phyloP scores from a whole-genome alignment of 2,888 invertebrate genomes.

The Dolomedes plantarius region DNA sequence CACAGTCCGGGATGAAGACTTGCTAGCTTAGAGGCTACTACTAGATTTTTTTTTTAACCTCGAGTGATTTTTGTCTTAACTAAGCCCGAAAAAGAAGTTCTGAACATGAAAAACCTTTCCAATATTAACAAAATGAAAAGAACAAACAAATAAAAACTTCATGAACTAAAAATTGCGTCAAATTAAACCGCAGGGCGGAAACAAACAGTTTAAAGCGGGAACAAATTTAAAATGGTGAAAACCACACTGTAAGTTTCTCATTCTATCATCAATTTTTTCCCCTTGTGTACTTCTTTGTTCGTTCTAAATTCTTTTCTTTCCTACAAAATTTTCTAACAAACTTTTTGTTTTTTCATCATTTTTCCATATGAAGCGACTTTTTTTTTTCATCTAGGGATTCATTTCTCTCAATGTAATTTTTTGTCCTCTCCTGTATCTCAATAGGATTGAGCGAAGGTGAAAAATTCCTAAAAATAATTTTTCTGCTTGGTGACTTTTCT shows the following conservation, averaged over 20 bases:
- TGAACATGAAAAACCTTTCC: background rate
- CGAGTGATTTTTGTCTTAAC: no score
- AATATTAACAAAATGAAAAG: background rate
- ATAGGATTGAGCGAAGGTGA: background rate
- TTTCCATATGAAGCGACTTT: background rate
- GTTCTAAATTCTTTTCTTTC: conserved; percentile 2
- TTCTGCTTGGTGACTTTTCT: conserved; percentile 3
- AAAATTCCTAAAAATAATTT: background rate
- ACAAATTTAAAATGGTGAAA: background rate
- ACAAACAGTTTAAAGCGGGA: background rate
- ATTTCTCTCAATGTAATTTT: conserved; percentile 4
- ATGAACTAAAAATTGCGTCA: background rate
- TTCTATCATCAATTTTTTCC: conserved; percentile 5
- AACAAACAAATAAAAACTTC: background rate
- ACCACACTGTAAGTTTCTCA: background rate
- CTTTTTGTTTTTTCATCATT: background rate
- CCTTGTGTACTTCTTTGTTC: background rate
- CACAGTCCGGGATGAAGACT: no score
- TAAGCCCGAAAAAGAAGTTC: background rate
- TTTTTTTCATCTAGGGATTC: background rate
- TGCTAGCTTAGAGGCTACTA: no score
- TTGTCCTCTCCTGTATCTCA: background rate
- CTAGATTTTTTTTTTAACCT: no score
- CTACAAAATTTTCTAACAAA: background rate
- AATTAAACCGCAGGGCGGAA: conserved; percentile 13